Percentiles rank a stretch among this genome's conserved stretches.
phyloP scores from a whole-genome alignment of 2,888 invertebrate species.

The Chelonus formosanus region DNA sequence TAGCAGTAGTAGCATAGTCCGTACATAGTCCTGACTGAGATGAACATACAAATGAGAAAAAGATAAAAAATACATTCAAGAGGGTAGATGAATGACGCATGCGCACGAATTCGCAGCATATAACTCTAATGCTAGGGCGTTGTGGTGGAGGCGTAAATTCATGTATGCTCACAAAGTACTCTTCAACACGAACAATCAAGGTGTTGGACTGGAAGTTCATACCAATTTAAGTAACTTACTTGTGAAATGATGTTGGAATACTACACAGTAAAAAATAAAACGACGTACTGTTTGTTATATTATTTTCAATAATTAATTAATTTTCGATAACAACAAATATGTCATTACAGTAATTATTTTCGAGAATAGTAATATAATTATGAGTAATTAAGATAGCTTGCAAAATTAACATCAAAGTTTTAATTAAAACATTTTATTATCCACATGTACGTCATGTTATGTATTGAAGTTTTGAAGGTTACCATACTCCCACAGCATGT shows the following conservation, averaged over 20 bases:
- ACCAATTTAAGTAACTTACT: slow-evolving; percentile 63
- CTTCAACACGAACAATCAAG: slow-evolving; percentile 63
- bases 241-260: slow-evolving; percentile 35
- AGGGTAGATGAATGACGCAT: slow-evolving; percentile 29
- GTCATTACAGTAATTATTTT: too few relatives aligned
- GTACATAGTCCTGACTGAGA: slow-evolving; percentile 4
- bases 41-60: slow-evolving; percentile 12
- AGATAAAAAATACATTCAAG: slow-evolving; percentile 33
- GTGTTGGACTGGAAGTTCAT: slow-evolving; percentile 66
- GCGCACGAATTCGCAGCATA: slow-evolving; percentile 18
- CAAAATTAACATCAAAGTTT: too few relatives aligned
- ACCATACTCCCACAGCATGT: slow-evolving; percentile 40
- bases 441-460: too few relatives aligned
- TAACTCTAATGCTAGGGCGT: background rate
- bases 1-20: slow-evolving; percentile 8
- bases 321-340: too few relatives aligned
- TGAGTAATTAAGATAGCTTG: too few relatives aligned
- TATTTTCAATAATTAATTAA: too few relatives aligned
- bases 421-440: too few relatives aligned
- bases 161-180: slow-evolving; percentile 60
- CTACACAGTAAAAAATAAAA: slow-evolving; percentile 51
- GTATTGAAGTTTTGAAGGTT: too few relatives aligned
- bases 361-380: too few relatives aligned
- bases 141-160: slow-evolving; percentile 58
- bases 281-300: background rate